Conservation (phyloP, 1,140 invertebrate species). For the Calliopsis andreniformis region DNA sequence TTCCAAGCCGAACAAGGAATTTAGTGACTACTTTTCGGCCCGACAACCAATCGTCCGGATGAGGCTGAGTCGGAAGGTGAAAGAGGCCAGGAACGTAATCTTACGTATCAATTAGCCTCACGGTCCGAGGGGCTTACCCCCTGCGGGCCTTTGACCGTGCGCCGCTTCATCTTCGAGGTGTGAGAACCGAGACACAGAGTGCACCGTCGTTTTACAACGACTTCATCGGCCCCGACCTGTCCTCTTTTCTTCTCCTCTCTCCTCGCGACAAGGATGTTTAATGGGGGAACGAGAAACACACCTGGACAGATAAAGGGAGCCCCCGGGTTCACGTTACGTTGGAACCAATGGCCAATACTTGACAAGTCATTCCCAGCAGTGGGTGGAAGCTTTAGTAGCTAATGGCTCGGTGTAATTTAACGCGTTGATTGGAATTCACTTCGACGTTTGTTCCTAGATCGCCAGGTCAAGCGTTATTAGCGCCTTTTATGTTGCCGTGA, state of each 20-base stretch:
- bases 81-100: conserved; percentile 76
- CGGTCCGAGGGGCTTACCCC: conserved; percentile 80
- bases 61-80: conserved; percentile 25
- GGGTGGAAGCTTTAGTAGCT: conserved; percentile 60
- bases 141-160: conserved; percentile 81
- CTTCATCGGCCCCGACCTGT: conserved; percentile 67
- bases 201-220: conserved; percentile 72
- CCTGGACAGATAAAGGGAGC: conserved; percentile 60
- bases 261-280: background rate
- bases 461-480: background rate
- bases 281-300: conserved; percentile 35
- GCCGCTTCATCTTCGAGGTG: conserved; percentile 79
- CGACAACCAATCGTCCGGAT: conserved; percentile 72
- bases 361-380: conserved; percentile 50
- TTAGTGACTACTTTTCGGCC: conserved; percentile 68
- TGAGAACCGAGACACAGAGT: conserved; percentile 75
- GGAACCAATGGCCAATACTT: conserved; percentile 51
- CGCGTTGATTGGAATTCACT: conserved; percentile 46
- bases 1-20: conserved; percentile 65
- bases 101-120: conserved; percentile 82
- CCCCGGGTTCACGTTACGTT: conserved; percentile 21
- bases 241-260: conserved; percentile 10
- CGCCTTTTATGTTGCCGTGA: background rate
- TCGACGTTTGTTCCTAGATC: conserved; percentile 34
- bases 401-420: conserved; percentile 54